Conservation (phyloP, 1,140 invertebrate species). For the Parasteatoda tepidariorum region DNA sequence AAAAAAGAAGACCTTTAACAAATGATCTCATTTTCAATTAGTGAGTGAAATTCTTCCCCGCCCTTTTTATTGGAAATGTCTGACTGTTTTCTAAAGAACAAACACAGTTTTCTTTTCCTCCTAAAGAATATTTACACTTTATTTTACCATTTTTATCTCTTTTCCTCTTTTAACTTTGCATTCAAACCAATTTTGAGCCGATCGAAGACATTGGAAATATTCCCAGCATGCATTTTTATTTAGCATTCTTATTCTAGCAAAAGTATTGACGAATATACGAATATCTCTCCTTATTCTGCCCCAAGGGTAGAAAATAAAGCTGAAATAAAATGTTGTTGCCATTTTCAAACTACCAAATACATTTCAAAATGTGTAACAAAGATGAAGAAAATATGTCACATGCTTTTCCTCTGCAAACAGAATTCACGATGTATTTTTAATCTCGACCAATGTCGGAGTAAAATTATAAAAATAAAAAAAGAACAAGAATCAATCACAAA, state of each 20-base stretch:
- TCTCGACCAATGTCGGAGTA: not conserved
- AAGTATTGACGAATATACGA: not conserved
- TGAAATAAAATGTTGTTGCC: not conserved
- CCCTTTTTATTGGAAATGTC: not conserved
- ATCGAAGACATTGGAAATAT: not conserved
- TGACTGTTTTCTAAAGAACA: not conserved
- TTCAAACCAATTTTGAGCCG: not conserved
- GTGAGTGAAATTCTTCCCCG: not conserved
- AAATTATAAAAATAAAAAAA: not conserved
- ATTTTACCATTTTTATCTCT: not conserved
- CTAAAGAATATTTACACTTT: not conserved
- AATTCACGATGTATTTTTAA: not conserved
- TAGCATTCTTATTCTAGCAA: not conserved
- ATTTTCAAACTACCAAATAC: not conserved
- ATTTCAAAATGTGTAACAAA: not conserved
- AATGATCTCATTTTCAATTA: conserved; percentile 51
- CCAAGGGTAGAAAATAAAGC: not conserved
- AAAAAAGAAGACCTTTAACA: no score
- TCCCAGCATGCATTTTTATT: not conserved
- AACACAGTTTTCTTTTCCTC: not conserved
- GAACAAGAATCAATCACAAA: no score
- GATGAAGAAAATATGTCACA: not conserved
- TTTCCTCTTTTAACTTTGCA: not conserved
- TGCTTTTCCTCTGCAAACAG: not conserved
- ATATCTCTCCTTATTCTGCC: not conserved